A percentile compares a stretch with the other conserved stretches of the same genome.
Conservation (phyloP, 2,888 invertebrate species). For the Pyrocoelia pectoralis region DNA sequence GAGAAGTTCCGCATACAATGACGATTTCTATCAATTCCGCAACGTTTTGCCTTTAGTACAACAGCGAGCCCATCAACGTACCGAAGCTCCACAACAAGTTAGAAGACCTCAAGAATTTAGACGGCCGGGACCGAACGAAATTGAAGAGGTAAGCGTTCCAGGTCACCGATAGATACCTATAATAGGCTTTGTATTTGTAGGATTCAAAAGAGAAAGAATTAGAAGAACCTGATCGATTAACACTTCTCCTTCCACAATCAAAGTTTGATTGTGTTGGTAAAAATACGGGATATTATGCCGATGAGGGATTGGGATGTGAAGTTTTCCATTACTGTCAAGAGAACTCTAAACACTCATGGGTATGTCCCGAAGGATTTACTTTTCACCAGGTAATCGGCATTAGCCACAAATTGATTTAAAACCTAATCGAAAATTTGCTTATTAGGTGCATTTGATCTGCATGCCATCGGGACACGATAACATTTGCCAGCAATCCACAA, state of each 20-base stretch:
- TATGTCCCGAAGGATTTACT: constrained; percentile 89
- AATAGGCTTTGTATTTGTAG: constrained; percentile 39
- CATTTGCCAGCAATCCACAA: constrained; percentile 87
- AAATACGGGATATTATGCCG: constrained; percentile 91
- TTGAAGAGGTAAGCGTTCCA: constrained; percentile 29
- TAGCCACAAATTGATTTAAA: no score
- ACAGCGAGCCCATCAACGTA: constrained; percentile 39
- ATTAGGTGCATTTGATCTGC: constrained; percentile 92
- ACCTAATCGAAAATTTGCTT: constrained; percentile 37
- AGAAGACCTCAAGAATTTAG: constrained; percentile 34
- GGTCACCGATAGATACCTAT: background rate
- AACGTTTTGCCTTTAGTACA: constrained; percentile 46
- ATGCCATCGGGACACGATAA: constrained; percentile 91
- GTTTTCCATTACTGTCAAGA: constrained; percentile 95
- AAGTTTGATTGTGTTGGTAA: constrained; percentile 83
- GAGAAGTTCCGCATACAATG: constrained; percentile 41
- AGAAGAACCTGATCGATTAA: constrained; percentile 86
- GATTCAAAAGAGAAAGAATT: constrained; percentile 73
- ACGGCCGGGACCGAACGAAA: constrained; percentile 24
- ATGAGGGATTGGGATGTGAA: constrained; percentile 87
- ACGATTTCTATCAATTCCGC: constrained; percentile 43
- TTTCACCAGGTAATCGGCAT: constrained; percentile 81
- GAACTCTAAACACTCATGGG: constrained; percentile 89
- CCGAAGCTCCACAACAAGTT: constrained; percentile 16
- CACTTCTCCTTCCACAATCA: constrained; percentile 79